These are phyloP conservation scores for Chauna torquata DNA, from an alignment of 2,113 vertebrate genomes.

Conservation along the genomic window DNA sequence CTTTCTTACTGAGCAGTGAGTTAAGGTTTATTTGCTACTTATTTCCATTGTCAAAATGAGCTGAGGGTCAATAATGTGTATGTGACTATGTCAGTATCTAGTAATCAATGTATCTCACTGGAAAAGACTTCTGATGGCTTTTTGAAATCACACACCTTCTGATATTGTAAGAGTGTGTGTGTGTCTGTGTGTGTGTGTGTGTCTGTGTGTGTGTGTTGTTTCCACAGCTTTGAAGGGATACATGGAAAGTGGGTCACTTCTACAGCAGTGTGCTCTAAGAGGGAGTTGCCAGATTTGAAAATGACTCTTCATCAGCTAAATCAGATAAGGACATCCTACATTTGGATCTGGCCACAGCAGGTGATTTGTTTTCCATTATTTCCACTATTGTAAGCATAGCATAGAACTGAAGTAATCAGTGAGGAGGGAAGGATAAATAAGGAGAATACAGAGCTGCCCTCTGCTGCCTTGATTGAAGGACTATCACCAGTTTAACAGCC, in stretches of 20 bases:
- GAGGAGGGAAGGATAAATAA: neutral
- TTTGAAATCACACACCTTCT: neutral
- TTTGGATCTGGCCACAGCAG: neutral
- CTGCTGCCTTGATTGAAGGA: neutral
- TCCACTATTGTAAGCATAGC: neutral
- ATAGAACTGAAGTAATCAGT: accelerated
- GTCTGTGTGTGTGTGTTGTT: no score
- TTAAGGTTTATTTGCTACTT: neutral
- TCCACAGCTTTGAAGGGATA: neutral
- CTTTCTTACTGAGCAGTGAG: neutral
- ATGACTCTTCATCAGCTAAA: neutral
- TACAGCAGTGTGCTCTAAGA: neutral
- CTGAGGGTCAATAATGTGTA: neutral
- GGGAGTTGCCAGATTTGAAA: neutral
- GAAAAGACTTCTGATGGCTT: neutral
- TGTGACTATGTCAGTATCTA: neutral
- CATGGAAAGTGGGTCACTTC: neutral
- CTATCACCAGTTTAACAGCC: neutral
- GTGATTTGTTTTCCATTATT: neutral
- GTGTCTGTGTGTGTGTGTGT: no score
- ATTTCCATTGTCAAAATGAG: neutral
- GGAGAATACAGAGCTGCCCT: neutral
- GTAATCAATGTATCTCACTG: neutral
- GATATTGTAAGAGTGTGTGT: accelerated
- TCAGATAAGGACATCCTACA: neutral